Evolutionary conservation across 2,888 invertebrate species (phyloP), one percentile per base, ranked within the genome.

Genomic region (Heliconius sara): DNA sequence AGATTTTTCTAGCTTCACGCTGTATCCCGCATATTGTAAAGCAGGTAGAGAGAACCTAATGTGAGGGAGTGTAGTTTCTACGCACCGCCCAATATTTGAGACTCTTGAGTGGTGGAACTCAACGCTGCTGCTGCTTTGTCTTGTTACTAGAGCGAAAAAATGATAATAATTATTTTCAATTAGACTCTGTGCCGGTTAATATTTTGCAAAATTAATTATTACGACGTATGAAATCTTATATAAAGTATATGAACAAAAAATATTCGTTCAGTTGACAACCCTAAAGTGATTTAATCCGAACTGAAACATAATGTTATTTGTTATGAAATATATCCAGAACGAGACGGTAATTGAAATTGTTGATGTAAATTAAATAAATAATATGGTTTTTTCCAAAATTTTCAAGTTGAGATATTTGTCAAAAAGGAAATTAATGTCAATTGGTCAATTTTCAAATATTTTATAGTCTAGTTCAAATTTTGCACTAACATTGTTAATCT

Each of bases 341-440:
- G 57, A 73, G 43, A 63, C 65, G 75, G 43, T 63, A 65, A 75
- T 75, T 65, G 27, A 27, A 63, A 73, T 73, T 73, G 60, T 73
- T 73, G 73, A 60, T 73, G 27, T 60, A 25, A 73, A 73, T 60
- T 57, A n/a, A 70, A 47, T 43, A 43, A 70, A 47, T 43, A 43
- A 47, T 70, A 70, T 73, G 70, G 57, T 73, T 60, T 13, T 43
- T 47, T 71, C 13, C 34, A 34, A 68, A n/a, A 22, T 72, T 63
- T 75, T 30, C 30, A 47, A 79, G 63, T 60, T 75, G 70, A 71
- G 43, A 72, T 66, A 25, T 72, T 79, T 65, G 43, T 66, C 57
- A 19, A 71, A 52, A 79, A 79, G 47, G 60, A 60, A 73, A 60
- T 73, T 73, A 73, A 39, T 60, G 73, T 73, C 73, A 73, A 73